phyloP scores from a whole-genome alignment of 2,888 invertebrate species.

The Chesias legatella region DNA sequence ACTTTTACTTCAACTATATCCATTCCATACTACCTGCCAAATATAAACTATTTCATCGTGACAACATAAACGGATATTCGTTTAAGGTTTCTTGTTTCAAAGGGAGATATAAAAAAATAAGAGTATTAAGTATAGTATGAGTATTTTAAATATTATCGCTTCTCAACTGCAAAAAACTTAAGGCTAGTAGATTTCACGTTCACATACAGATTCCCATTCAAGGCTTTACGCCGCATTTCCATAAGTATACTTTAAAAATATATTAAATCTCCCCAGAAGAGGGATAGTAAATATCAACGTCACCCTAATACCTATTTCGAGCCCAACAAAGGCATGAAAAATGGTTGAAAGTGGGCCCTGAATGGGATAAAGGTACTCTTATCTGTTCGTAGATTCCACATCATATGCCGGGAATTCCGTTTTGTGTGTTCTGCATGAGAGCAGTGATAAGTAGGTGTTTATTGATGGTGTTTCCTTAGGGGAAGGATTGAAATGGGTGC shows the following conservation, averaged over 20 bases:
- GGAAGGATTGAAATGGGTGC: constrained; percentile 16
- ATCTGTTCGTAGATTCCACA: constrained; percentile 62
- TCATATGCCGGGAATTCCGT: constrained; percentile 46
- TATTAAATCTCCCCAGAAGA: constrained; percentile 46
- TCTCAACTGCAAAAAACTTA: constrained; percentile 6
- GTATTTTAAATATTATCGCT: no score
- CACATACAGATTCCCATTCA: constrained; percentile 10
- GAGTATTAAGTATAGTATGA: no score
- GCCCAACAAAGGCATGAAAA: constrained; percentile 74
- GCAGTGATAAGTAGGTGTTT: constrained; percentile 28
- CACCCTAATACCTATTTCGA: constrained; percentile 64
- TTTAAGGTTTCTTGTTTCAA: no score
- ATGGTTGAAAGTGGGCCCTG: constrained; percentile 66
- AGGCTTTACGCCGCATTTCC: constrained; percentile 17
- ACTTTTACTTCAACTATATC: no score
- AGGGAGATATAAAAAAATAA: no score
- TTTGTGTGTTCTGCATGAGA: constrained; percentile 31
- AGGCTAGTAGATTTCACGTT: constrained; percentile 11
- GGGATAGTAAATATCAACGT: constrained; percentile 51
- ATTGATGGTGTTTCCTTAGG: constrained; percentile 21
- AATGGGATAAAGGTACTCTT: constrained; percentile 71
- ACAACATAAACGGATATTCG: no score
- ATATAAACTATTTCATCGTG: no score
- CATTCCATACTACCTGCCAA: no score
- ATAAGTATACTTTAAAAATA: constrained; percentile 41